These are phyloP conservation scores for Luehdorfia chinensis DNA, from an alignment of 1,140 invertebrate species.

Conservation along the genomic window DNA sequence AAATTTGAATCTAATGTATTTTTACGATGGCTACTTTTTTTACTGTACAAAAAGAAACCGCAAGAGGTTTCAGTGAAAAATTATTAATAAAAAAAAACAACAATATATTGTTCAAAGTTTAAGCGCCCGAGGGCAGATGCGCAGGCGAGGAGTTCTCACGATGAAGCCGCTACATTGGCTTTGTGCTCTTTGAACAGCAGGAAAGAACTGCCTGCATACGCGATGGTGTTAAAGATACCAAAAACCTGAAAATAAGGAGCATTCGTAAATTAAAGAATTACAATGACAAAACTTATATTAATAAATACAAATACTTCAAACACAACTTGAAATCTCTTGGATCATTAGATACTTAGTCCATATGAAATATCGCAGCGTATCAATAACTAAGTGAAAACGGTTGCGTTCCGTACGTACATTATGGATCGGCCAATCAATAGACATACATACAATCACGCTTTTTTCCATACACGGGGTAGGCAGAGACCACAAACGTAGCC, in stretches of 20 bases:
- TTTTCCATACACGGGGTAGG: too few relatives aligned
- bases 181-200: constrained; percentile 87
- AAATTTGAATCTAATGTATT: constrained; percentile 2
- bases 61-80: constrained; percentile 2
- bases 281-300: background rate
- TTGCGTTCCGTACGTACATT: too few relatives aligned
- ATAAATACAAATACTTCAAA: too few relatives aligned
- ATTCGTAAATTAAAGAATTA: background rate
- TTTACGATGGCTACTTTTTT: constrained; percentile 9
- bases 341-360: too few relatives aligned
- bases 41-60: constrained; percentile 4
- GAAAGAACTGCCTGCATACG: constrained; percentile 86
- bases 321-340: too few relatives aligned
- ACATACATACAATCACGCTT: too few relatives aligned
- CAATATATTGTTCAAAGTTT: constrained; percentile 15
- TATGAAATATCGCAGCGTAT: too few relatives aligned
- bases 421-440: too few relatives aligned
- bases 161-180: constrained; percentile 64
- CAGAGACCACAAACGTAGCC: too few relatives aligned
- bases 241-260: constrained; percentile 82
- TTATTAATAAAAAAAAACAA: constrained; percentile 18
- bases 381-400: too few relatives aligned
- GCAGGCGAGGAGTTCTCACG: constrained; percentile 37
- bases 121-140: too few relatives aligned
- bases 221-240: constrained; percentile 88